A percentile compares a stretch with the other conserved stretches of the same genome.
phyloP scores from a whole-genome alignment of 2,797 vertebrate species.

The Microhierax caerulescens region DNA sequence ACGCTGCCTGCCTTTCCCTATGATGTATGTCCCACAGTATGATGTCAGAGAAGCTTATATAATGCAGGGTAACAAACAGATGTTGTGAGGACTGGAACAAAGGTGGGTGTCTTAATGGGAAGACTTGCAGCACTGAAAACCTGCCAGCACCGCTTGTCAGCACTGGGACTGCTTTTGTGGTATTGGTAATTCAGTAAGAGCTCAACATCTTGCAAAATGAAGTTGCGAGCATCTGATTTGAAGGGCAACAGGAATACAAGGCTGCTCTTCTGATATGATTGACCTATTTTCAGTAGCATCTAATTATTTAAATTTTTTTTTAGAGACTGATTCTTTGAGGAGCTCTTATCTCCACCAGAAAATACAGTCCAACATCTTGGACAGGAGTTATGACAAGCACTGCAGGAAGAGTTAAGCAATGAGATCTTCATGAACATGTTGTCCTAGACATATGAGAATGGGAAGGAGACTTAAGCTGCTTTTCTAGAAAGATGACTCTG shows the following conservation, averaged over 20 bases:
- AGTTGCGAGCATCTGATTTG: background rate
- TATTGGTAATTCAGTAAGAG: fast-evolving
- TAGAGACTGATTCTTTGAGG: background rate
- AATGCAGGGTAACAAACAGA: background rate
- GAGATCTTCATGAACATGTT: background rate
- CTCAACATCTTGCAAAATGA: background rate
- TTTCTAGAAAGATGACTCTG: background rate
- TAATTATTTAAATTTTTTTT: background rate
- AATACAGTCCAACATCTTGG: background rate
- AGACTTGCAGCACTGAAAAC: background rate
- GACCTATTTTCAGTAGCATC: background rate
- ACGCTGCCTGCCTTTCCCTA: background rate
- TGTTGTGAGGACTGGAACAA: background rate
- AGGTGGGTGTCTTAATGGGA: background rate
- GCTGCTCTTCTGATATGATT: background rate
- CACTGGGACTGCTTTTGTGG: background rate
- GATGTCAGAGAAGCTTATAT: background rate
- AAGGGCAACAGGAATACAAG: background rate
- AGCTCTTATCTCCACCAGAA: background rate
- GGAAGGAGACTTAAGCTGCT: background rate
- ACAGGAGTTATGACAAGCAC: background rate
- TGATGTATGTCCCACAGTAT: fast-evolving
- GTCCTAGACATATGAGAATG: background rate
- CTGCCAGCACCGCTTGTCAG: background rate
- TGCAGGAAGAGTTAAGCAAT: background rate